These are phyloP conservation scores for Poecilia gillii DNA, from an alignment of 2,797 vertebrate genomes.

Conservation along the genomic window DNA sequence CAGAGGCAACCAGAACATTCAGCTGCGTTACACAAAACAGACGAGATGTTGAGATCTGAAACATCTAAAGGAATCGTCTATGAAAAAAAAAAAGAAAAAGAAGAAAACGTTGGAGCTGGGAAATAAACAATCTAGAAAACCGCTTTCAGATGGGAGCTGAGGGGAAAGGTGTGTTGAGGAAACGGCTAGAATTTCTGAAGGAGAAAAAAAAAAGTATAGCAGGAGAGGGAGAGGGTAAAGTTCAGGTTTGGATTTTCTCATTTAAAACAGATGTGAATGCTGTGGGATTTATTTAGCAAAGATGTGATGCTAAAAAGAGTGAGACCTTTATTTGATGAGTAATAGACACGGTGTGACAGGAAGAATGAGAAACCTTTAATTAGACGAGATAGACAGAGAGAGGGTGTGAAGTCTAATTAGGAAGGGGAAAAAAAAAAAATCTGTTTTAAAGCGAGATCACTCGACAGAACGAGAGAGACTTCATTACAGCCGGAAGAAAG, in stretches of 20 bases:
- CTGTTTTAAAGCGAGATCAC: constrained; percentile 65
- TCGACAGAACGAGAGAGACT: constrained; percentile 67
- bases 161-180: constrained; percentile 57
- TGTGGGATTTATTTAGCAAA: constrained; percentile 61
- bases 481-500: constrained; percentile 63
- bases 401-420: constrained; percentile 76
- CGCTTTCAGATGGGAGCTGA: constrained; percentile 51
- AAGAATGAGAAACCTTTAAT: constrained; percentile 78
- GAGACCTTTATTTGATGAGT: constrained; percentile 72
- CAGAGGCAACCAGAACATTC: constrained; percentile 57
- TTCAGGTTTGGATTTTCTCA: constrained; percentile 74
- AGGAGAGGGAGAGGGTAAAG: constrained; percentile 59
- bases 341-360: constrained; percentile 55
- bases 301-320: constrained; percentile 41
- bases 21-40: constrained; percentile 57
- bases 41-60: constrained; percentile 64
- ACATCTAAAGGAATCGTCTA: constrained; percentile 66
- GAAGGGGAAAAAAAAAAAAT: constrained; percentile 41
- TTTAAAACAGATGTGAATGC: constrained; percentile 65
- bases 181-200: constrained; percentile 41
- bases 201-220: constrained; percentile 30
- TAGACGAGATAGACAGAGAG: constrained; percentile 74
- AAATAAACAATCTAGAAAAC: constrained; percentile 67
- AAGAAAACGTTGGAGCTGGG: constrained; percentile 35
- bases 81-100: constrained; percentile 34